A percentile compares a stretch with the other conserved stretches of the same genome.
These are phyloP conservation scores for Falco naumanni DNA, from an alignment of 2,797 vertebrate genomes.

Conservation along the genomic window DNA sequence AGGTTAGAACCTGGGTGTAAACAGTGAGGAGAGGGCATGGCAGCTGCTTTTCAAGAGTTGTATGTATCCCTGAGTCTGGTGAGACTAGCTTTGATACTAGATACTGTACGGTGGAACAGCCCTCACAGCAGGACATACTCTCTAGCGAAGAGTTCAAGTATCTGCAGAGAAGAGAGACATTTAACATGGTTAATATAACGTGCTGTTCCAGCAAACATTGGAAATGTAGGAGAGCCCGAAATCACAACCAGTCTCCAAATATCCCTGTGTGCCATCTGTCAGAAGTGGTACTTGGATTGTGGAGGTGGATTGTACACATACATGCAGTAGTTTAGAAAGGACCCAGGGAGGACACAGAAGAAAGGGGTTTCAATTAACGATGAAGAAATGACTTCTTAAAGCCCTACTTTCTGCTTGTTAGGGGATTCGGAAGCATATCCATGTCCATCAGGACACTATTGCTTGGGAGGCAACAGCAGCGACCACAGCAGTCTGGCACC, in stretches of 20 bases:
- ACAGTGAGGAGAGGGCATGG: not conserved
- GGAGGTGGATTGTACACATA: not conserved
- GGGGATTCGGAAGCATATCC: slow-evolving; percentile 77
- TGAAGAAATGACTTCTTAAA: not conserved
- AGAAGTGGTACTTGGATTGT: not conserved
- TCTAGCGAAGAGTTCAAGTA: not conserved
- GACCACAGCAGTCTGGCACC: slow-evolving; percentile 71
- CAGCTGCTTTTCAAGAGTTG: not conserved
- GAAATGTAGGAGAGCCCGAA: not conserved
- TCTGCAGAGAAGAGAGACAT: not conserved
- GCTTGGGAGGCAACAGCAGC: slow-evolving; percentile 78
- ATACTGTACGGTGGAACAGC: accelerated
- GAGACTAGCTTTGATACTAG: not conserved
- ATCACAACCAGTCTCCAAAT: not conserved
- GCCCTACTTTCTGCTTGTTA: slow-evolving; percentile 42
- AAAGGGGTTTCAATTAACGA: accelerated
- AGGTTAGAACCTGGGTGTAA: slow-evolving; percentile 63
- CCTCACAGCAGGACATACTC: not conserved
- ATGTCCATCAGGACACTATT: slow-evolving; percentile 88
- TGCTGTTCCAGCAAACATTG: not conserved
- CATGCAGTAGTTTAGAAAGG: not conserved
- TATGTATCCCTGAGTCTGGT: no score
- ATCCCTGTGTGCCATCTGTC: not conserved
- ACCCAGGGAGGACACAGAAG: not conserved
- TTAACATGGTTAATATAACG: not conserved